These are phyloP conservation scores for Lithobates sylvaticus DNA, from an alignment of 2,797 vertebrate genomes.

Conservation along the genomic window DNA sequence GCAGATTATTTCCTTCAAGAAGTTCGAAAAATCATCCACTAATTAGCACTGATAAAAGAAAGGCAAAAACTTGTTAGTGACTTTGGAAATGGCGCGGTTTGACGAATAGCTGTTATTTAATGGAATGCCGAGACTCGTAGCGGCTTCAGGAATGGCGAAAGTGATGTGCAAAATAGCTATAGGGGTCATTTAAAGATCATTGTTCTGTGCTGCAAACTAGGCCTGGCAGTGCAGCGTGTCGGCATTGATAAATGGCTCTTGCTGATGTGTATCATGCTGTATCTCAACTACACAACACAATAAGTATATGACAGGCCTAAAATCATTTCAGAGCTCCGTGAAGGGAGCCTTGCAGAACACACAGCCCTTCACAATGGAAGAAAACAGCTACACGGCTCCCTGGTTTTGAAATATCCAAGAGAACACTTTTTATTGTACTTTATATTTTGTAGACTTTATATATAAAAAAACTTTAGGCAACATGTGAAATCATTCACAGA, in stretches of 20 bases:
- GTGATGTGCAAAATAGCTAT: conserved; percentile 52
- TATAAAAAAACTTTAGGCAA: no score
- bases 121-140: background rate
- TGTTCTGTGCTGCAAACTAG: conserved; percentile 41
- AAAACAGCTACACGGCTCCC: background rate
- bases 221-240: conserved; percentile 7
- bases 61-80: background rate
- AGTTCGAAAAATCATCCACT: no score
- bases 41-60: no score
- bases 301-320: conserved; percentile 49
- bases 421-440: no score
- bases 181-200: conserved; percentile 55
- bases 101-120: conserved; percentile 1
- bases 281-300: conserved; percentile 44
- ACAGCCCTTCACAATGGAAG: conserved; percentile 4
- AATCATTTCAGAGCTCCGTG: conserved; percentile 39
- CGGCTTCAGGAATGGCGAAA: conserved; percentile 21
- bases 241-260: conserved; percentile 53
- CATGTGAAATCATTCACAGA: no score
- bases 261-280: conserved; percentile 50
- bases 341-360: background rate
- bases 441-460: no score
- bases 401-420: background rate
- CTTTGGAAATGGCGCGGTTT: background rate
- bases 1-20: no score